A percentile compares a stretch with the other conserved stretches of the same genome.
Conservation (phyloP, 1,140 invertebrate genomes). For the Calephelis virginiensis region DNA sequence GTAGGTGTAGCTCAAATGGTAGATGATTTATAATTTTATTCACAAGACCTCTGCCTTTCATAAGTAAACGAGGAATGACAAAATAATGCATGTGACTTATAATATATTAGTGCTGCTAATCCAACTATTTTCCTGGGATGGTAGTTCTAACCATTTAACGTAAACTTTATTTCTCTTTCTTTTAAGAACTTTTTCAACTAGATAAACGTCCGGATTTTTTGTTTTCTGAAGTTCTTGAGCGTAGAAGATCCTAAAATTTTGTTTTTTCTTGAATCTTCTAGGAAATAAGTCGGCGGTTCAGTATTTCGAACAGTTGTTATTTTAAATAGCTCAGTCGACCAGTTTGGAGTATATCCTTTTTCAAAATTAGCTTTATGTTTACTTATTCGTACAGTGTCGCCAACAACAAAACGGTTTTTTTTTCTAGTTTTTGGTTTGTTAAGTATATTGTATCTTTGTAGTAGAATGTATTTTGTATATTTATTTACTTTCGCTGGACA, state of each 20-base stretch:
- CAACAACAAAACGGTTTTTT: conserved; percentile 1
- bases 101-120: too few relatives aligned
- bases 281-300: conserved; percentile 10
- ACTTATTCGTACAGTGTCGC: conserved; percentile 9
- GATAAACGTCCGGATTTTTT: neutral
- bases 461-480: neutral
- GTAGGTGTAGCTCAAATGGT: too few relatives aligned
- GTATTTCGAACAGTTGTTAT: neutral
- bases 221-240: neutral
- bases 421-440: neutral
- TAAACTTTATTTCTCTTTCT: neutral
- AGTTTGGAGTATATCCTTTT: conserved; percentile 10
- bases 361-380: conserved; percentile 13
- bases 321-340: conserved; percentile 17
- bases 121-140: too few relatives aligned
- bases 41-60: too few relatives aligned
- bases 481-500: neutral
- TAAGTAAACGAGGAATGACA: too few relatives aligned
- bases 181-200: neutral
- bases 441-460: neutral
- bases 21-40: too few relatives aligned
- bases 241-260: neutral
- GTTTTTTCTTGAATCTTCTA: neutral
- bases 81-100: too few relatives aligned
- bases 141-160: too few relatives aligned